A percentile compares a stretch with the other conserved stretches of the same genome.
These are phyloP conservation scores for Mormyrus iriodes DNA, from an alignment of 2,113 vertebrate genomes.

Conservation along the genomic window DNA sequence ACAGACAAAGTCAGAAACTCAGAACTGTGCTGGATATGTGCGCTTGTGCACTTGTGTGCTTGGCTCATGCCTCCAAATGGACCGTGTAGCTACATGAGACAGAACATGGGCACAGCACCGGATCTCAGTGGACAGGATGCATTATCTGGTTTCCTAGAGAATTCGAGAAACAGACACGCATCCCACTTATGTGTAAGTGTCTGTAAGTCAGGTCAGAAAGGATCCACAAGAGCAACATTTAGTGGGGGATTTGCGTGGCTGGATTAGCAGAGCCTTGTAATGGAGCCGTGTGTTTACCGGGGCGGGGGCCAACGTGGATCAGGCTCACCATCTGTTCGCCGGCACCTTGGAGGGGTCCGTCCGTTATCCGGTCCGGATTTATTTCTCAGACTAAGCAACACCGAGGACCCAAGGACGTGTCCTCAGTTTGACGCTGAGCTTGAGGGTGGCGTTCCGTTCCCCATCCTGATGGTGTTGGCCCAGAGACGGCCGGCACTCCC, in stretches of 20 bases:
- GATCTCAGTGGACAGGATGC: not conserved
- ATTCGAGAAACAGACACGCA: constrained; percentile 30
- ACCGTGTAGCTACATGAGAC: not conserved
- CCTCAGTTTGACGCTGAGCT: constrained; percentile 31
- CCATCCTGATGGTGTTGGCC: constrained; percentile 33
- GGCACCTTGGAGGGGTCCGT: constrained; percentile 37
- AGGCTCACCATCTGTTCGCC: constrained; percentile 31
- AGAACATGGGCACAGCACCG: not conserved
- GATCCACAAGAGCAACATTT: constrained; percentile 61
- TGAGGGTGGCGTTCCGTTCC: constrained; percentile 33
- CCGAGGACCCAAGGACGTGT: constrained; percentile 34
- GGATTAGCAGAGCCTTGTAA: constrained; percentile 62
- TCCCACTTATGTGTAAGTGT: constrained; percentile 45
- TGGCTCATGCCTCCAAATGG: not conserved
- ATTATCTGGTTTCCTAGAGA: not conserved
- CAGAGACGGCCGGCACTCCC: constrained; percentile 29
- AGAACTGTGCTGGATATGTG: not conserved
- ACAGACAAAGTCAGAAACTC: constrained; percentile 28
- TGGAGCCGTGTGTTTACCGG: constrained; percentile 49
- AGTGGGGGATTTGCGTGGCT: constrained; percentile 60
- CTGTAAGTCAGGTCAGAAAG: constrained; percentile 56
- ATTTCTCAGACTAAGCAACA: constrained; percentile 44
- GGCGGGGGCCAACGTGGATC: constrained; percentile 37
- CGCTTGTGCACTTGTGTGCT: not conserved
- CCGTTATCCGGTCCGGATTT: constrained; percentile 34